Conservation (phyloP, 2,888 invertebrate species). For the Petrolisthes manimaculis region DNA sequence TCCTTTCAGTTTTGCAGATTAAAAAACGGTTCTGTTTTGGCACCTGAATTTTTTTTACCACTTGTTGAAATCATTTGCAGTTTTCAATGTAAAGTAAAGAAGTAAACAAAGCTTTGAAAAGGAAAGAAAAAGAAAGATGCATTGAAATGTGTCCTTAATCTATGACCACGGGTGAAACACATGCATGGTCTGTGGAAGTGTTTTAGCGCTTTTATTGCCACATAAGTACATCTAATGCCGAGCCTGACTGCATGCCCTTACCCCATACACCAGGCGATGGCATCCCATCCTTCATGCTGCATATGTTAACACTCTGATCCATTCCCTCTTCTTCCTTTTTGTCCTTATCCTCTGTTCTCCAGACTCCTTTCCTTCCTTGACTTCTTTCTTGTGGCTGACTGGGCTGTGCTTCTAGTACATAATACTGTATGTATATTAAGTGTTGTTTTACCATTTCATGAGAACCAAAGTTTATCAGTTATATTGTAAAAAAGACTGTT, state of each 20-base stretch:
- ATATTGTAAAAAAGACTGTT: too few relatives aligned
- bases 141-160: constrained; percentile 47
- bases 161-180: constrained; percentile 60
- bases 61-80: background rate
- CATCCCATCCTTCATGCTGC: background rate
- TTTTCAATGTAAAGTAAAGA: constrained; percentile 8
- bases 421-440: too few relatives aligned
- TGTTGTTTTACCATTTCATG: too few relatives aligned
- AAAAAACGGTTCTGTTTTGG: constrained; percentile 12
- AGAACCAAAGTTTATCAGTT: too few relatives aligned
- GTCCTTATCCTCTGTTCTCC: background rate
- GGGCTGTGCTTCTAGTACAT: too few relatives aligned
- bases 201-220: constrained; percentile 20
- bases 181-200: constrained; percentile 50
- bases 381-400: too few relatives aligned
- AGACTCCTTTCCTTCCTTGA: background rate
- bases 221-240: background rate
- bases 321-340: background rate
- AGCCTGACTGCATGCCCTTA: constrained; percentile 22
- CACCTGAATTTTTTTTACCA: background rate
- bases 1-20: constrained; percentile 16
- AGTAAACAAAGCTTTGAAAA: background rate
- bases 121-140: constrained; percentile 24
- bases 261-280: constrained; percentile 3
- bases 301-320: background rate